These are phyloP conservation scores for Pteronura brasiliensis DNA, from an alignment of 2,113 vertebrate genomes.

Conservation along the genomic window DNA sequence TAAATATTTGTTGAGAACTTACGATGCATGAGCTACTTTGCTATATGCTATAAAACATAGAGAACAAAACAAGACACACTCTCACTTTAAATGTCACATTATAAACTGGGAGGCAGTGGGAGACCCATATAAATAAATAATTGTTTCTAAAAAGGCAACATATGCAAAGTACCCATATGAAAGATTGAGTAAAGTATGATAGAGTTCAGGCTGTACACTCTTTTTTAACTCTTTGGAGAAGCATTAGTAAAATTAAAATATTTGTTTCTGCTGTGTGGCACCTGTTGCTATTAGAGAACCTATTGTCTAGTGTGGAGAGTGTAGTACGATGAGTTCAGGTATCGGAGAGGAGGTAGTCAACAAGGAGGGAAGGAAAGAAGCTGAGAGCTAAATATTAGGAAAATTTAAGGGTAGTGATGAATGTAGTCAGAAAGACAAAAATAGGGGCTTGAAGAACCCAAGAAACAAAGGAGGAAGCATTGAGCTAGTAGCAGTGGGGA, in stretches of 20 bases:
- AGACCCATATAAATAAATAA: neutral
- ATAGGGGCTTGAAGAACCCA: neutral
- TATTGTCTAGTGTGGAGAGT: neutral
- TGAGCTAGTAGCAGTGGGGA: neutral
- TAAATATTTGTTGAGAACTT: slow-evolving; percentile 45
- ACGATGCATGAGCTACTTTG: neutral
- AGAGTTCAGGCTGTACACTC: neutral
- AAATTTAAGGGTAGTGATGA: neutral
- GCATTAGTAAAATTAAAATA: neutral
- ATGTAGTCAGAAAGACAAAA: neutral
- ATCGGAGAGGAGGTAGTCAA: neutral
- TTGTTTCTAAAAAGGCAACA: neutral
- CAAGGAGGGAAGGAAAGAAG: neutral
- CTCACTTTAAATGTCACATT: neutral
- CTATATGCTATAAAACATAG: neutral
- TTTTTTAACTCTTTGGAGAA: neutral
- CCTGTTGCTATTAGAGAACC: neutral
- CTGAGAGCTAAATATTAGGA: neutral
- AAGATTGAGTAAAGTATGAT: neutral
- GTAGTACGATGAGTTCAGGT: rapidly evolving
- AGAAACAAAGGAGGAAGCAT: neutral
- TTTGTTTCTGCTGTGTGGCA: neutral
- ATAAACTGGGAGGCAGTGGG: neutral
- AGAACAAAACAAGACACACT: neutral
- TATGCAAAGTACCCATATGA: neutral